phyloP scores from a whole-genome alignment of 1,140 invertebrate genomes.

The Thalassaphorura encarpata region DNA sequence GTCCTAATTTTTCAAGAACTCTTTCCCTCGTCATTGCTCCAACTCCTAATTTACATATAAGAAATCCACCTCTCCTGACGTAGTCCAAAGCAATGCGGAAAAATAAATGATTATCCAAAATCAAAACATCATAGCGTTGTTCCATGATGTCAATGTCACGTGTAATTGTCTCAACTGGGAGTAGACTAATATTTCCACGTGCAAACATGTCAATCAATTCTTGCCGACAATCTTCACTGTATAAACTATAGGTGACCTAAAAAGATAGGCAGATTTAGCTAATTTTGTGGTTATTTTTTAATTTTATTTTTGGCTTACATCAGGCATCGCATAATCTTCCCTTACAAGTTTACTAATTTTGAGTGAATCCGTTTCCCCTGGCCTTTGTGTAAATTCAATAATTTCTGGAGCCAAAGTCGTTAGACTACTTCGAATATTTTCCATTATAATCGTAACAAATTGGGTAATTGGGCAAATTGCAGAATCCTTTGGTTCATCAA shows the following conservation, averaged over 20 bases:
- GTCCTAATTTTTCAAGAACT: neutral
- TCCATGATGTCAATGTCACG: neutral
- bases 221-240: neutral
- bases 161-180: neutral
- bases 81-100: neutral
- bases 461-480: neutral
- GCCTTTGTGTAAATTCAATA: neutral
- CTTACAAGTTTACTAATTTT: neutral
- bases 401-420: neutral
- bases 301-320: slow-evolving; percentile 1
- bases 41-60: neutral
- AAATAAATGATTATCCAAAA: neutral
- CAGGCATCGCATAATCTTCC: neutral
- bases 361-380: neutral
- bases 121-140: neutral
- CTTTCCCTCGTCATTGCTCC: neutral
- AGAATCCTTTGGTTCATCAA: neutral
- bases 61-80: neutral
- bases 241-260: neutral
- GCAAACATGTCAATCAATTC: neutral
- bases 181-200: neutral
- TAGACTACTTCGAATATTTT: neutral
- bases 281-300: neutral
- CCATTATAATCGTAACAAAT: neutral
- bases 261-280: neutral